phyloP scores from a whole-genome alignment of 2,888 invertebrate species.

The Chrysodeixis includens region DNA sequence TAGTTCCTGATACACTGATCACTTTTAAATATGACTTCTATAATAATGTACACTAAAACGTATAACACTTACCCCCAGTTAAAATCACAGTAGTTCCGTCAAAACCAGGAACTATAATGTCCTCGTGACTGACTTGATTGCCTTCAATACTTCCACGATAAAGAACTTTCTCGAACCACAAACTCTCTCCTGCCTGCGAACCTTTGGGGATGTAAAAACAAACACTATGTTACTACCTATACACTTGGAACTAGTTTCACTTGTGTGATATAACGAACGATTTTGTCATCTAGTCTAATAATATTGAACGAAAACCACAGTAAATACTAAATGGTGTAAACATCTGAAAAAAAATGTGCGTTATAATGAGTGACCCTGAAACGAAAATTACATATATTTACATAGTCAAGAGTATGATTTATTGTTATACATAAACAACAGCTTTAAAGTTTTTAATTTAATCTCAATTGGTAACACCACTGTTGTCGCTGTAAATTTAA shows the following conservation, averaged over 20 bases:
- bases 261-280: too few relatives aligned
- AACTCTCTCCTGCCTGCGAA: slow-evolving; percentile 48
- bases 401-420: too few relatives aligned
- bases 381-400: background rate
- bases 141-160: slow-evolving; percentile 70
- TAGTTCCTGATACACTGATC: too few relatives aligned
- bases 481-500: too few relatives aligned
- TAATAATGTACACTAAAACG: background rate
- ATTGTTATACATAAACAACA: too few relatives aligned
- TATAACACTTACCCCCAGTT: slow-evolving; percentile 68
- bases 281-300: too few relatives aligned
- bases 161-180: slow-evolving; percentile 71
- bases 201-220: slow-evolving; percentile 45
- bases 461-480: too few relatives aligned
- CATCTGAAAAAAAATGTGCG: background rate
- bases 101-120: slow-evolving; percentile 68
- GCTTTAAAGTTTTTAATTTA: too few relatives aligned
- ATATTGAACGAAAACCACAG: slow-evolving; percentile 69
- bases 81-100: slow-evolving; percentile 64
- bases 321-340: background rate
- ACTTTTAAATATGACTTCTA: too few relatives aligned
- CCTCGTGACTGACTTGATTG: slow-evolving; percentile 70
- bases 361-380: background rate
- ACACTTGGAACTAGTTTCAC: background rate
- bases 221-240: background rate